These are phyloP conservation scores for Callyntrura sp. DNA, from an alignment of 2,888 invertebrate genomes.

Conservation along the genomic window DNA sequence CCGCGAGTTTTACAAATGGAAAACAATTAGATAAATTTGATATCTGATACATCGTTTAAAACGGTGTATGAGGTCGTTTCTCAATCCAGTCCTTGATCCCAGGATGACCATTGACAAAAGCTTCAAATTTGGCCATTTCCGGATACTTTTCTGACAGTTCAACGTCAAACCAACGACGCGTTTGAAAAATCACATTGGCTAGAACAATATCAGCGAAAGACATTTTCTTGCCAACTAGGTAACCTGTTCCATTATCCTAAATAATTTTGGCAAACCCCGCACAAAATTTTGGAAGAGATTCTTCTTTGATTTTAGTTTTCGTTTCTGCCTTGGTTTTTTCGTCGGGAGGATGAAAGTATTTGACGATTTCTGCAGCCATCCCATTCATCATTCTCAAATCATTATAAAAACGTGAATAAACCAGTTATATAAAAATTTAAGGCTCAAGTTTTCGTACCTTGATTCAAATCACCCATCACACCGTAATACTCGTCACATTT, in stretches of 20 bases:
- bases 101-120: conserved; percentile 29
- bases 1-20: no score
- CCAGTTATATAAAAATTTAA: no score
- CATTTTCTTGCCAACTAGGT: conserved; percentile 50
- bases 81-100: conserved; percentile 68
- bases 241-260: conserved; percentile 53
- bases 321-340: conserved; percentile 35
- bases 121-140: background rate
- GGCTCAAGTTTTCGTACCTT: no score
- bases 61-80: conserved; percentile 51
- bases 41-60: no score
- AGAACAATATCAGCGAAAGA: conserved; percentile 59
- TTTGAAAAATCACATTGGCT: conserved; percentile 26
- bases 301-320: conserved; percentile 29
- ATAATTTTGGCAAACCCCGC: conserved; percentile 37
- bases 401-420: no score
- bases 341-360: background rate
- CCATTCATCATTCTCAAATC: no score
- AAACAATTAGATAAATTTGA: no score
- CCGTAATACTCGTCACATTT: conserved; percentile 52
- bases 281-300: conserved; percentile 12
- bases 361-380: no score
- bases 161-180: no score
- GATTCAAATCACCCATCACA: conserved; percentile 27
- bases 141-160: background rate